phyloP scores from a whole-genome alignment of 2,888 invertebrate genomes.

The Agrilus mali region DNA sequence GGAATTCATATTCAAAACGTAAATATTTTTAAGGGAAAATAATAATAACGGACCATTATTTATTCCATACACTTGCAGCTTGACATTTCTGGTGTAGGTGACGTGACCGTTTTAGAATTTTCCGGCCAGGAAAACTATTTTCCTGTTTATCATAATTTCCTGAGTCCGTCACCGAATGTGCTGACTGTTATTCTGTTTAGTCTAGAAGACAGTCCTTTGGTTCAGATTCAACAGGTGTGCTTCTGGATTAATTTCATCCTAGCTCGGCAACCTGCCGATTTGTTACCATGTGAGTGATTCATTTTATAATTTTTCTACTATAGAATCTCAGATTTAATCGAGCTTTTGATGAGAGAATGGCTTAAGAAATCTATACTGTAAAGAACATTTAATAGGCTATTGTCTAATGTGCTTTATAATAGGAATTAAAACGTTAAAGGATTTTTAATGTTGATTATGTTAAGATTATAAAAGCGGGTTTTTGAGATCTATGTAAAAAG shows the following conservation, averaged over 20 bases:
- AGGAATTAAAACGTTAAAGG: no score
- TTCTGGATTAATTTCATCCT: slow-evolving; percentile 67
- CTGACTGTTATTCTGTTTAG: slow-evolving; percentile 49
- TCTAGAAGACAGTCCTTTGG: slow-evolving; percentile 50
- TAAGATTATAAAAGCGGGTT: no score
- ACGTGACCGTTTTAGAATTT: slow-evolving; percentile 60
- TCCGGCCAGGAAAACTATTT: slow-evolving; percentile 64
- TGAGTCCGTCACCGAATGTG: slow-evolving; percentile 38
- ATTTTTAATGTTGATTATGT: no score
- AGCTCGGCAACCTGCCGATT: slow-evolving; percentile 38
- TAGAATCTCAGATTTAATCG: no score
- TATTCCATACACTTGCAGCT: slow-evolving; percentile 23
- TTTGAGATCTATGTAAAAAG: no score
- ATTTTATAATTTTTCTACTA: neutral
- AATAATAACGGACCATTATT: neutral
- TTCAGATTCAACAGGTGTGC: slow-evolving; percentile 52
- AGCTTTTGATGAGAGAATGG: no score
- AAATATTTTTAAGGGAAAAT: slow-evolving; percentile 13
- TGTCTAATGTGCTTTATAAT: no score
- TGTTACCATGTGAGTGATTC: slow-evolving; percentile 33
- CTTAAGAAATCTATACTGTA: no score
- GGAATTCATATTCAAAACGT: slow-evolving; percentile 52
- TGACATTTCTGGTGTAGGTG: slow-evolving; percentile 43
- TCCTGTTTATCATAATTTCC: slow-evolving; percentile 58
- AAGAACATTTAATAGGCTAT: no score